These are phyloP conservation scores for Tragelaphus strepsiceros DNA, from an alignment of 2,113 vertebrate genomes.

Conservation along the genomic window DNA sequence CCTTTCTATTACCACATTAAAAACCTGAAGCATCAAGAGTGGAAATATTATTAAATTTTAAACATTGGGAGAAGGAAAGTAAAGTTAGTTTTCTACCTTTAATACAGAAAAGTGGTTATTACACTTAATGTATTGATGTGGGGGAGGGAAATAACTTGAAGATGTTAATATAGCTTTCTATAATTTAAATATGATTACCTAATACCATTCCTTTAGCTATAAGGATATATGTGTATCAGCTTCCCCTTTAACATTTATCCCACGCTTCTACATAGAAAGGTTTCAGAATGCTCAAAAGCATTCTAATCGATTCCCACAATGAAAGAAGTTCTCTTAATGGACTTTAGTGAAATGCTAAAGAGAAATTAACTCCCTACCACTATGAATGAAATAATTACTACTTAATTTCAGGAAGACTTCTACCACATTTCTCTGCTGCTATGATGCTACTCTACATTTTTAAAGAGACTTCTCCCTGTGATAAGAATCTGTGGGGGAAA, in stretches of 20 bases:
- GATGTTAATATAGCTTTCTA: not conserved
- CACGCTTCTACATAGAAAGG: not conserved
- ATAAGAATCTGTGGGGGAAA: not conserved
- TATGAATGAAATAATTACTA: not conserved
- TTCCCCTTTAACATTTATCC: not conserved
- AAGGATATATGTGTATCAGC: not conserved
- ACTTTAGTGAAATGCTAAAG: not conserved
- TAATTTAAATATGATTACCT: not conserved
- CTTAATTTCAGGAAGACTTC: slow-evolving; percentile 12
- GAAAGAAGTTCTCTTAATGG: not conserved
- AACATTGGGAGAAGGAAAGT: not conserved
- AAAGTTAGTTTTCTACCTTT: not conserved
- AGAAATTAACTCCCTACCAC: not conserved
- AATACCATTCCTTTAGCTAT: not conserved
- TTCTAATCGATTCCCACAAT: not conserved
- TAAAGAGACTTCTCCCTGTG: slow-evolving; percentile 16
- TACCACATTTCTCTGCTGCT: not conserved
- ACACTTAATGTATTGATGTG: not conserved
- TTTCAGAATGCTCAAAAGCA: not conserved
- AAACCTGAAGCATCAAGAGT: not conserved
- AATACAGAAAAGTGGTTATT: not conserved
- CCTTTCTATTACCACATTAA: not conserved
- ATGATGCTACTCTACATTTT: not conserved
- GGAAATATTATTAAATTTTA: not conserved
- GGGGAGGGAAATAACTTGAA: not conserved